Base-by-base conservation (phyloP, 2,797 vertebrate species). In the Melanotaenia boesemani region DNA sequence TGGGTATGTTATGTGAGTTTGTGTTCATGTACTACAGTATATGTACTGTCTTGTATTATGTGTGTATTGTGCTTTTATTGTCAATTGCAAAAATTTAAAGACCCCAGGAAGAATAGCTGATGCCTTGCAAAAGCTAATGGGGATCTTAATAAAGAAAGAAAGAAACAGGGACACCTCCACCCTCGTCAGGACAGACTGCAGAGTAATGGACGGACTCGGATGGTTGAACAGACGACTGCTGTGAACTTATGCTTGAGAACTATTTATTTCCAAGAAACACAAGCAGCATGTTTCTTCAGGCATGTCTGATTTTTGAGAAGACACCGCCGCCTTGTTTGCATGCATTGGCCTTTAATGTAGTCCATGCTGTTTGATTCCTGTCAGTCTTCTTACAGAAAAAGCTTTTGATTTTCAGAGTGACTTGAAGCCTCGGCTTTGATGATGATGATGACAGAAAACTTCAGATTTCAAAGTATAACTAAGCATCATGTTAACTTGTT, bases 111-210 rank as follows among this genome's bases (percentile, higher is more conserved):
- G n/a, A n/a, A n/a, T n/a, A n/a, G n/a, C n/a, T n/a, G n/a, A n/a
- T n/a, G n/a, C n/a, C n/a, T n/a, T n/a, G n/a, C n/a, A n/a, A n/a
- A n/a, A n/a, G n/a, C n/a, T n/a, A n/a, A n/a, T n/a, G n/a, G n/a
- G n/a, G n/a, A n/a, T n/a, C n/a, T n/a, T n/a, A n/a, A n/a, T n/a
- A n/a, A n/a, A n/a, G n/a, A n/a, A n/a, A n/a, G n/a, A n/a, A n/a
- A n/a, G n/a, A n/a, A 0, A 30, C 52, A 74, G 58, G 44, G 57
- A 56, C 64, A 54, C 59, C 61, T 62, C 57, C 61, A 54, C 65
- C 64, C 62, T 72, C 22, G 68, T 74, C 34, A 36, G 60, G 26
- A 41, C 68, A 72, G 63, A 67, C 37, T 10, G 48, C 48, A 18
- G n/a, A 52, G 48, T 3, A n/a, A 48, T 20, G 44, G 18, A 48